Conservation (phyloP, 2,888 invertebrate genomes). For the Odontocolon sp. region DNA sequence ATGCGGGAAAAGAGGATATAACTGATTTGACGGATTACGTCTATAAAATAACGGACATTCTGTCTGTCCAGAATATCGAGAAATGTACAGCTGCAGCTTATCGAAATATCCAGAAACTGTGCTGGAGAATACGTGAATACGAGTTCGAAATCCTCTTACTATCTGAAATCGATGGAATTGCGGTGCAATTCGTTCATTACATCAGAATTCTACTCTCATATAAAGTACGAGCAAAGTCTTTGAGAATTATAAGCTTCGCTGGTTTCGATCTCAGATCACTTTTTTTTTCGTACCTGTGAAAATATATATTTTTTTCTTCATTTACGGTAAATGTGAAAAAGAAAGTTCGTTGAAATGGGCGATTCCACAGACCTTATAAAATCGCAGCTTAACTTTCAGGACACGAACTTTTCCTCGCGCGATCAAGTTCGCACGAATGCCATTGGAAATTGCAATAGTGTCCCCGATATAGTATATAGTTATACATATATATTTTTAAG, state of each 20-base stretch:
- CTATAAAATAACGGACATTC: conserved; percentile 8
- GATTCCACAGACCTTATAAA: conserved; percentile 1
- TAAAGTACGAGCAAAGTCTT: no score
- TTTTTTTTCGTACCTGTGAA: no score
- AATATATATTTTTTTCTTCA: no score
- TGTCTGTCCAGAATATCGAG: conserved; percentile 31
- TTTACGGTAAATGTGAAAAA: not conserved
- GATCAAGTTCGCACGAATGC: conserved; percentile 18
- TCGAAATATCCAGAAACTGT: conserved; percentile 7
- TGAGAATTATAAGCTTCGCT: no score
- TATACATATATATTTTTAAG: conserved; percentile 1
- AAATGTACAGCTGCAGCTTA: conserved; percentile 17
- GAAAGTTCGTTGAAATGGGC: not conserved
- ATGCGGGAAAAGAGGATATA: not conserved
- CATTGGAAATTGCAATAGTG: conserved; percentile 39
- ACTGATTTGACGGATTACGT: conserved; percentile 28
- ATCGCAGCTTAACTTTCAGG: conserved; percentile 26
- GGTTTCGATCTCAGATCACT: no score
- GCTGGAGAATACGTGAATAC: conserved; percentile 10
- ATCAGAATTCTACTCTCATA: no score
- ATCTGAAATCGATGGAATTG: conserved; percentile 32
- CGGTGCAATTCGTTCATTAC: not conserved
- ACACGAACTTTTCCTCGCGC: not conserved
- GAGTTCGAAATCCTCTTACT: conserved; percentile 8
- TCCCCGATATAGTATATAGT: not conserved